phyloP scores from a whole-genome alignment of 1,140 invertebrate genomes.

The Heterodera carotae region DNA sequence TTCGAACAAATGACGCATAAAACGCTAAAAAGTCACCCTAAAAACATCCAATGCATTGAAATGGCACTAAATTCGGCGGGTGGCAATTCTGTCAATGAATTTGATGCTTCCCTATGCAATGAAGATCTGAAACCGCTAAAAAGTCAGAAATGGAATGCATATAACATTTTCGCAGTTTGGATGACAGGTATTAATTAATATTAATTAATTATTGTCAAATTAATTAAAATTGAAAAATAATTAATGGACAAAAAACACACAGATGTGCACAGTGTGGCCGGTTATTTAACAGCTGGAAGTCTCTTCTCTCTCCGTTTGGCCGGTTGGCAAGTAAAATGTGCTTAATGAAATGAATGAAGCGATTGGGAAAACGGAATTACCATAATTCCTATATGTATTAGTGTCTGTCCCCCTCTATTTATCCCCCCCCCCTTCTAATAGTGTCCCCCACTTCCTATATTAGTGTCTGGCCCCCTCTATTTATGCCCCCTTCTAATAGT shows the following conservation, averaged over 20 bases:
- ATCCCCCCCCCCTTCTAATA: too few species aligned
- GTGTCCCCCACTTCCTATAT: too few species aligned
- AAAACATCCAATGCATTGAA: not conserved
- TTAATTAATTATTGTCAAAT: not conserved
- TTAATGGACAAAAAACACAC: not conserved
- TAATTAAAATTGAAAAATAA: not conserved
- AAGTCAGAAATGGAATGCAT: not conserved
- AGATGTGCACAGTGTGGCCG: slow-evolving; percentile 16
- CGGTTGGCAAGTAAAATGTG: slow-evolving; percentile 1
- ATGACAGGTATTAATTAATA: not conserved
- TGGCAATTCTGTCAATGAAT: not conserved
- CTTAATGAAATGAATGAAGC: too few species aligned
- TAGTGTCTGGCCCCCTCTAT: too few species aligned
- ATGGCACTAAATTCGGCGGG: not conserved
- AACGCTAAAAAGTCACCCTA: not conserved
- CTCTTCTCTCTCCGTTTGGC: not conserved
- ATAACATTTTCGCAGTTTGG: slow-evolving; percentile 13
- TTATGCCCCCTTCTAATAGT: too few species aligned
- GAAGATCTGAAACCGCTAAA: not conserved
- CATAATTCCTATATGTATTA: too few species aligned
- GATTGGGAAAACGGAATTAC: too few species aligned
- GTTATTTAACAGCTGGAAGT: slow-evolving; percentile 8
- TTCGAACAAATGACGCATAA: too few species aligned
- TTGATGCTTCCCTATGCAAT: not conserved
- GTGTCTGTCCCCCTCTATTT: too few species aligned